Evolutionary conservation across 2,113 vertebrate species (phyloP).

Genomic region (Ageneiosus marmoratus): DNA sequence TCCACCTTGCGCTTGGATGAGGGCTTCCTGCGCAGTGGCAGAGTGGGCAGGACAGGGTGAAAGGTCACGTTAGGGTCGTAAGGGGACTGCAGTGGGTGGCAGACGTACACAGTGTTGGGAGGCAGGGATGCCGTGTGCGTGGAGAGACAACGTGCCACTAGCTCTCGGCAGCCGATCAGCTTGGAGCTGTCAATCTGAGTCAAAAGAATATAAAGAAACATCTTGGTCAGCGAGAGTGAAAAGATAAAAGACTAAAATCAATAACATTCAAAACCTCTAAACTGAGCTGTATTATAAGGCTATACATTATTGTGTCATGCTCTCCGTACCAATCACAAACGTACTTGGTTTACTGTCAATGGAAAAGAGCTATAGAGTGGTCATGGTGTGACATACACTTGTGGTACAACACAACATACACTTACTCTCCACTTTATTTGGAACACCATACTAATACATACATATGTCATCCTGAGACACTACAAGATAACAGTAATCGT

Average conservation of each 20-base stretch:
- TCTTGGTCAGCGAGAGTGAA: neutral
- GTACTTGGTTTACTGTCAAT: neutral
- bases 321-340: neutral
- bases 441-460: neutral
- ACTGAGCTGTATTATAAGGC: neutral
- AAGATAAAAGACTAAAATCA: neutral
- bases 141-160: conserved; percentile 87
- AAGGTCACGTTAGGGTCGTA: conserved; percentile 62
- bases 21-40: conserved; percentile 74
- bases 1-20: conserved; percentile 95
- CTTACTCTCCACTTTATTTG: neutral
- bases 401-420: neutral
- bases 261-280: neutral
- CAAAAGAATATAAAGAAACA: neutral
- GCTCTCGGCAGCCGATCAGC: conserved; percentile 92
- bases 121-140: conserved; percentile 81
- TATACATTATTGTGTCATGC: neutral
- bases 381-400: neutral
- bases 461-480: too few species aligned
- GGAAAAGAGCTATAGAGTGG: neutral
- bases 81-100: conserved; percentile 82
- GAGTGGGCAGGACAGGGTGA: conserved; percentile 33
- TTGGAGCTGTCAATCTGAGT: conserved; percentile 87
- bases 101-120: conserved; percentile 96
- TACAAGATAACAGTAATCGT: too few species aligned